Evolutionary conservation across 2,113 vertebrate species (phyloP).

Genomic region (Formicarius rufipectus): DNA sequence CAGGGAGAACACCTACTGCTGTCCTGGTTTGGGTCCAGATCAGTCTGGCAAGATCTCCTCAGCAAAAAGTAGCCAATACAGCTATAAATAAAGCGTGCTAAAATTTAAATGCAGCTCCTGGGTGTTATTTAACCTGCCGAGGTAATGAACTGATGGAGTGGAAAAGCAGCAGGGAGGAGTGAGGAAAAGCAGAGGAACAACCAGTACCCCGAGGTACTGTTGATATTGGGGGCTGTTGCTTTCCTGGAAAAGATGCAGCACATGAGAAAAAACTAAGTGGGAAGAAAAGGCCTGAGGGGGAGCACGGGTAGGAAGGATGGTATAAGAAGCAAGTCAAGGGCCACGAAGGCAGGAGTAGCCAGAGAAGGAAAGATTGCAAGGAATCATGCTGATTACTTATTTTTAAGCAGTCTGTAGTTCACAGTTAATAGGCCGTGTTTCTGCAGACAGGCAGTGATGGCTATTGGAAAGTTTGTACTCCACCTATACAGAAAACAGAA

Average conservation of each 20-base stretch:
- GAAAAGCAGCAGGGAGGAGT: background rate
- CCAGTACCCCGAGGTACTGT: fast-evolving
- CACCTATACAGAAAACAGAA: background rate
- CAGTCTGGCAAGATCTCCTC: background rate
- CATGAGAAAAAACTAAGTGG: fast-evolving
- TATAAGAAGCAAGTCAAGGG: background rate
- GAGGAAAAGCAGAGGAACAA: background rate
- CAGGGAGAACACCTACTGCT: background rate
- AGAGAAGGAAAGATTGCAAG: background rate
- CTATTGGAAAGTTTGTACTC: background rate
- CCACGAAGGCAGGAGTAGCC: background rate
- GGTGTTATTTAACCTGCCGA: background rate
- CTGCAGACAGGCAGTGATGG: background rate
- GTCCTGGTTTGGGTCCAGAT: background rate
- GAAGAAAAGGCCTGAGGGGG: background rate
- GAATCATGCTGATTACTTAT: background rate
- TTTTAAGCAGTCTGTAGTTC: background rate
- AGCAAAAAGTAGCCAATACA: fast-evolving
- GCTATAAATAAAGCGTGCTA: background rate
- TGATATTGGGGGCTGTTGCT: background rate
- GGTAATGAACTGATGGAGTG: background rate
- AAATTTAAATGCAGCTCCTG: background rate
- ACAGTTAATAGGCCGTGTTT: background rate
- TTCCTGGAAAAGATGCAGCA: background rate
- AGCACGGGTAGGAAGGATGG: background rate